Evolutionary conservation across 2,888 invertebrate species (phyloP), one percentile per base, ranked within the genome.

Genomic region (Sinopyrophorus schimmeli): DNA sequence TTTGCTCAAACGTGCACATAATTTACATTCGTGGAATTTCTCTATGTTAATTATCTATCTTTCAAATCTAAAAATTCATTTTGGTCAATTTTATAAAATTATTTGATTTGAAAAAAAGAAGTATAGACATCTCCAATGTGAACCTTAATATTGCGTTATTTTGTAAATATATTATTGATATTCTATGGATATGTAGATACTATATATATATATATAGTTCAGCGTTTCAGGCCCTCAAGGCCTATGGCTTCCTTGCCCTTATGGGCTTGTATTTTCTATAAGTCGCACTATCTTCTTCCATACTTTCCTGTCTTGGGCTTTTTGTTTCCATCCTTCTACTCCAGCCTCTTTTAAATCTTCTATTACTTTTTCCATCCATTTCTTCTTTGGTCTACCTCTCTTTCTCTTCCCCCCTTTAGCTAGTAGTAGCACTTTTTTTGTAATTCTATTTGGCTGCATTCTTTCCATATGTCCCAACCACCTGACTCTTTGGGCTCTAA

Each of bases 401-500:
- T 12, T 26, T 23, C 11, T 23, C 26, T 26, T 37, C n/a, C 24
- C 20, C 10, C 32, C 32, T 32, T 15, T 7, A 17, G 4, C 10
- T 18, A 7, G 3, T n/a, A n/a, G n/a, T 30, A 12, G 20, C 15
- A 2, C 9, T 32, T 3, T 31, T 31, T 32, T 18, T 32, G 16
- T 5, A n/a, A 18, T 40, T 18, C 40, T 42, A 7, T 34, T 34
- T 14, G 27, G 18, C 12, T 41, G 5, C 41, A 47, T 32, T 10
- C 16, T n/a, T 27, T 26, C 16, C 24, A 42, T 20, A 20, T 24
- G 40, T 15, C 26, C 30, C 9, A 27, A 18, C 40, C 40, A 47
- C 18, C 31, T 41, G 9, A 41, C 3, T n/a, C 31, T n/a, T 21
- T 24, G 31, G 5, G 27, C 23, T 17, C 40, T 47, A 18, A 47